Percentiles rank a stretch among this genome's conserved stretches.
Evolutionary conservation across 2,888 invertebrate genomes (phyloP).

Genomic region (Blastobasis adustella): DNA sequence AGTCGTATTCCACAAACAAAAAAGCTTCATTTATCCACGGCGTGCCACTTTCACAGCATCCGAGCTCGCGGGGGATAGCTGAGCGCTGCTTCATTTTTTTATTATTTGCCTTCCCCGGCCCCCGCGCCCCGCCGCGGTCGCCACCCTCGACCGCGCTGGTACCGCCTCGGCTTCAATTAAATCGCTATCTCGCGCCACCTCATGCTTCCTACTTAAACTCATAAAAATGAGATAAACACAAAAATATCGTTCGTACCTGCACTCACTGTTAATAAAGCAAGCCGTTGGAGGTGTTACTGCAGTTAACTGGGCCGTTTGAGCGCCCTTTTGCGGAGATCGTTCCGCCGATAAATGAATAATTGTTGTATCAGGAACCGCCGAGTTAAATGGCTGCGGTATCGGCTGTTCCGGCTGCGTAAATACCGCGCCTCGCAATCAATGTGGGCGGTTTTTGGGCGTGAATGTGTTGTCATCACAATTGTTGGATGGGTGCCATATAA

Average conservation of each 20-base stretch:
- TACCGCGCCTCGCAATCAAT: conserved; percentile 28
- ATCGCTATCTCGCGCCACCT: conserved; percentile 66
- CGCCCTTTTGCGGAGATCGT: conserved; percentile 20
- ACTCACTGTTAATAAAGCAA: conserved; percentile 50
- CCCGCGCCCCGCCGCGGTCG: conserved; percentile 25
- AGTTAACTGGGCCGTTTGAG: conserved; percentile 33
- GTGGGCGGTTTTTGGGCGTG: conserved; percentile 27
- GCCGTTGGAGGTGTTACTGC: conserved; percentile 23
- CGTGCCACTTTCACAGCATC: conserved; percentile 73
- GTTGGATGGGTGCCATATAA: too few species aligned
- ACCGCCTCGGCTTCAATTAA: conserved; percentile 67
- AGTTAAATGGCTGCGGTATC: conserved; percentile 7
- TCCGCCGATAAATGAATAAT: conserved; percentile 20
- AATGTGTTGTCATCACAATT: conserved; percentile 33
- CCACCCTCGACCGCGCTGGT: conserved; percentile 33
- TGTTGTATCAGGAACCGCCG: conserved; percentile 3
- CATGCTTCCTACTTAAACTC: conserved; percentile 64
- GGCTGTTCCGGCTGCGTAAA: conserved; percentile 13
- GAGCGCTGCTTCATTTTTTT: conserved; percentile 58
- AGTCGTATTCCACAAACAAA: conserved; percentile 69
- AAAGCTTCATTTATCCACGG: conserved; percentile 71
- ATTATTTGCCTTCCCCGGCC: conserved; percentile 54
- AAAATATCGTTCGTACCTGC: conserved; percentile 58
- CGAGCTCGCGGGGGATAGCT: conserved; percentile 64
- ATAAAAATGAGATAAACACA: conserved; percentile 66